phyloP scores from a whole-genome alignment of 2,113 vertebrate species.

The Psittacula cyanocephala region DNA sequence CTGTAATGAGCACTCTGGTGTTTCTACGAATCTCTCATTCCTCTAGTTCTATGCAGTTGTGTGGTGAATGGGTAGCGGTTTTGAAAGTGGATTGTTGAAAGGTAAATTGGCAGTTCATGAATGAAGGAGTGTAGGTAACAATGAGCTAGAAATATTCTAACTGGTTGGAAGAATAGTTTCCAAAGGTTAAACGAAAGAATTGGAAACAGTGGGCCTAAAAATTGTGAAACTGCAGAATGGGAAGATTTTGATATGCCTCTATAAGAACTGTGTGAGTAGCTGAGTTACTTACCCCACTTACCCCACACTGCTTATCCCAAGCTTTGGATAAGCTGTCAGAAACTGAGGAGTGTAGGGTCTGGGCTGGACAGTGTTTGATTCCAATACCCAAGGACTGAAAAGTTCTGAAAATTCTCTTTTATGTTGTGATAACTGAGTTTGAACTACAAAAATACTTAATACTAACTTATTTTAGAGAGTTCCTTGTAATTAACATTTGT shows the following conservation, averaged over 20 bases:
- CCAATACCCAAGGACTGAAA: fast-evolving
- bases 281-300: neutral
- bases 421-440: neutral
- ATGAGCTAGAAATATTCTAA: neutral
- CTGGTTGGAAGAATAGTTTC: neutral
- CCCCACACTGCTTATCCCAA: neutral
- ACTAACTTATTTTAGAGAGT: neutral
- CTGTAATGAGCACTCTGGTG: neutral
- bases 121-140: neutral
- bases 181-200: neutral
- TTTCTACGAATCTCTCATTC: fast-evolving
- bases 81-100: neutral
- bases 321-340: neutral
- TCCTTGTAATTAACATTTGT: neutral
- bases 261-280: neutral
- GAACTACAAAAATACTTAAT: neutral
- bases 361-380: fast-evolving
- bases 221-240: neutral
- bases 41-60: neutral
- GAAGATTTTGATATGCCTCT: neutral
- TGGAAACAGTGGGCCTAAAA: neutral
- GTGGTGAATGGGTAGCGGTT: neutral
- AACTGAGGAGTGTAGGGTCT: neutral
- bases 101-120: neutral
- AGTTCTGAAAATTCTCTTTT: neutral